Percentiles rank a stretch among this genome's conserved stretches.
These are phyloP conservation scores for Poeciliopsis paucimaculata DNA, from an alignment of 2,797 vertebrate genomes.

Conservation along the genomic window DNA sequence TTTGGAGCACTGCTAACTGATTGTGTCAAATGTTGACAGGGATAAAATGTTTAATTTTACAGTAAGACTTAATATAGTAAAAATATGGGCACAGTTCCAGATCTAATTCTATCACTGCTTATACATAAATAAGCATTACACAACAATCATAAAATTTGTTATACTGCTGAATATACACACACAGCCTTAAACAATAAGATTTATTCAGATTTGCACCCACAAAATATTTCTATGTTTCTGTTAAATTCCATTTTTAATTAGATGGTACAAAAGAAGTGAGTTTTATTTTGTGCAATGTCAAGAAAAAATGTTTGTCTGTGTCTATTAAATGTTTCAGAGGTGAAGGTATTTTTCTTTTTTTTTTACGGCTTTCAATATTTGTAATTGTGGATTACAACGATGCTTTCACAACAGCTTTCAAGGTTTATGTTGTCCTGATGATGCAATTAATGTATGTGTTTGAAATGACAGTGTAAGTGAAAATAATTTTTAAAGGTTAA, in stretches of 20 bases:
- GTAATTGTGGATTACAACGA: constrained; percentile 22
- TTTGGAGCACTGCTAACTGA: not conserved
- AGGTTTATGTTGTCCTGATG: constrained; percentile 6
- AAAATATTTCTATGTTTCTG: not conserved
- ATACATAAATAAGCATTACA: not conserved
- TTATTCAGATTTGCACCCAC: not conserved
- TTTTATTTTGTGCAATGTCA: not conserved
- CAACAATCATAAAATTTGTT: not conserved
- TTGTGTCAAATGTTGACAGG: not conserved
- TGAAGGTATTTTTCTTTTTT: not conserved
- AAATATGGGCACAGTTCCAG: not conserved
- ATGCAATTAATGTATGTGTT: constrained; percentile 31
- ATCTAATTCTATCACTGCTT: not conserved
- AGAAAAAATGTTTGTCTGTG: not conserved
- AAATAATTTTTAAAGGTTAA: not conserved
- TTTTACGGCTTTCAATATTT: not conserved
- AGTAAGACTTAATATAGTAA: not conserved
- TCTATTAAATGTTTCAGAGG: not conserved
- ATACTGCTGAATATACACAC: not conserved
- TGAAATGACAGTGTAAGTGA: constrained; percentile 18
- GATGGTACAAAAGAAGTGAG: too few relatives aligned
- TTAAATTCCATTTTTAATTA: not conserved
- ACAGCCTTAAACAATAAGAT: not conserved
- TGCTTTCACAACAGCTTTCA: constrained; percentile 26
- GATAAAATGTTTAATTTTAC: not conserved